phyloP scores from a whole-genome alignment of 2,113 vertebrate species.

The Pituophis catenifer region DNA sequence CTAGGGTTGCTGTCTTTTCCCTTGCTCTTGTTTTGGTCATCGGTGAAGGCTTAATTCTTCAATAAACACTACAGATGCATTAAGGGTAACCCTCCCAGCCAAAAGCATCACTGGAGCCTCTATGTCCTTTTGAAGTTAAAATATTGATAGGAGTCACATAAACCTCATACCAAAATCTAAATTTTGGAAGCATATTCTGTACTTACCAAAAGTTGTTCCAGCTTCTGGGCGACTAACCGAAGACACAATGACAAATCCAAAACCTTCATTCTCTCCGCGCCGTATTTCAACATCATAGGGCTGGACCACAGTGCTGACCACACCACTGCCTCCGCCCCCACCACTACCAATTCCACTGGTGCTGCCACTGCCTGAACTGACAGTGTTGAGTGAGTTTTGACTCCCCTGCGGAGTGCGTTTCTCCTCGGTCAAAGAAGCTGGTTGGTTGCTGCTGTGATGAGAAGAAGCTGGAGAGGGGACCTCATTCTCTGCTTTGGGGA shows the following conservation, averaged over 20 bases:
- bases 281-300: conserved; percentile 96
- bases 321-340: conserved; percentile 78
- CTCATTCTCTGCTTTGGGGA: conserved; percentile 87
- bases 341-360: conserved; percentile 92
- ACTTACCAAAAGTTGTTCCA: conserved; percentile 95
- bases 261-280: conserved; percentile 93
- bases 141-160: background rate
- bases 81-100: background rate
- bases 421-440: conserved; percentile 89
- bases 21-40: background rate
- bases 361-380: conserved; percentile 95
- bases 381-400: conserved; percentile 96
- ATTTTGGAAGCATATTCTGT: background rate
- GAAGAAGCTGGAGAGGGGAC: conserved; percentile 95
- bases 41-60: background rate
- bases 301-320: conserved; percentile 79
- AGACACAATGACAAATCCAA: conserved; percentile 97
- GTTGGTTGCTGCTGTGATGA: conserved; percentile 96
- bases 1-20: background rate
- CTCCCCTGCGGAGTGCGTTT: conserved; percentile 95
- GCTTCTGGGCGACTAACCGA: conserved; percentile 94
- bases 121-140: background rate
- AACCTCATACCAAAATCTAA: background rate
- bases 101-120: background rate
- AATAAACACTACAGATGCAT: background rate